phyloP scores from a whole-genome alignment of 2,797 vertebrate species.

The Brachymystax lenok region DNA sequence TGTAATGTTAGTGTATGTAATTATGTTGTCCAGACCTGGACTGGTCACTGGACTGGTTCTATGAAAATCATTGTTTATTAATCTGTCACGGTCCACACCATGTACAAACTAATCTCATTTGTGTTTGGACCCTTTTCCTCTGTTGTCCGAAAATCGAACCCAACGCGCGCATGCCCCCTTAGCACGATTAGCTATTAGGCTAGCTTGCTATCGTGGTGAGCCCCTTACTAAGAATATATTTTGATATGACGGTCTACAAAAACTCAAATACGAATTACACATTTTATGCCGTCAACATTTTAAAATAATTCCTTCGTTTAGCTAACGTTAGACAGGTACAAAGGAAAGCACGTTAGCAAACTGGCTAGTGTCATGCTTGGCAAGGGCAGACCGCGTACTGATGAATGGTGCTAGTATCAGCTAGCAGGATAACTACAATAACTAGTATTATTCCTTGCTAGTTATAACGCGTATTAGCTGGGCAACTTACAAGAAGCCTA shows the following conservation, averaged over 20 bases:
- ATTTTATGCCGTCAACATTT: background rate
- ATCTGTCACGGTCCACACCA: background rate
- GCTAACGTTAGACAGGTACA: background rate
- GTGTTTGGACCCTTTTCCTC: background rate
- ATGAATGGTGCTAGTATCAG: too few relatives aligned
- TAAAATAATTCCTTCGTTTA: background rate
- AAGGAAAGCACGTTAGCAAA: background rate
- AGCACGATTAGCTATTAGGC: background rate
- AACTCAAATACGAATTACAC: background rate
- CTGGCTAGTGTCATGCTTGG: background rate
- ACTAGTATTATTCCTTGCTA: background rate
- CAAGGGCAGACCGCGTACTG: too few relatives aligned
- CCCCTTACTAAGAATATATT: background rate
- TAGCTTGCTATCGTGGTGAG: background rate
- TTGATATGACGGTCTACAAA: background rate
- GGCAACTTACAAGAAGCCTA: background rate
- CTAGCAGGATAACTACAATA: background rate
- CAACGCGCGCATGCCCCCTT: background rate
- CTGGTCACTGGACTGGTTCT: background rate
- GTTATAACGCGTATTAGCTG: too few relatives aligned
- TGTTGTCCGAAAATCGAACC: background rate
- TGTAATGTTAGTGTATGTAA: background rate
- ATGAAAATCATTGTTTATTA: background rate
- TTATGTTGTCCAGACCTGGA: background rate
- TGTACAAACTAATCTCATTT: background rate